Conservation (phyloP, 2,797 vertebrate species). For the Petrocephalus sullivani region DNA sequence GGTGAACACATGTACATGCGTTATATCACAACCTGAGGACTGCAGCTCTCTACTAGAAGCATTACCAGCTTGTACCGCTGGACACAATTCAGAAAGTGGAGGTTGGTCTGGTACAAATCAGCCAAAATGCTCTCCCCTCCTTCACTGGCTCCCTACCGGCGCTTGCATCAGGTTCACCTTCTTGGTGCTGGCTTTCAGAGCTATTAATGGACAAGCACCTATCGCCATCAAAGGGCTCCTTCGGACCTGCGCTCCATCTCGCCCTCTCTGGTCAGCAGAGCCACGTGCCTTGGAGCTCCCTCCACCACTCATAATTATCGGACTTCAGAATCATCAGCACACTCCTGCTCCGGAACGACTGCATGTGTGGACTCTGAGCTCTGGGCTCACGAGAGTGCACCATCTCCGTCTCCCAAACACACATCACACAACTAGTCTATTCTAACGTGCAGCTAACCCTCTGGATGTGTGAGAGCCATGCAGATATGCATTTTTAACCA, state of each 20-base stretch:
- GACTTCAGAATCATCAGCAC: neutral
- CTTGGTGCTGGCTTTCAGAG: neutral
- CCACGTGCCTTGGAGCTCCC: neutral
- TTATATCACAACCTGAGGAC: neutral
- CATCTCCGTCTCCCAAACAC: neutral
- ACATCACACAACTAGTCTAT: conserved; percentile 21
- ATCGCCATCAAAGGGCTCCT: neutral
- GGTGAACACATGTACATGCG: neutral
- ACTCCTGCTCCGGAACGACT: neutral
- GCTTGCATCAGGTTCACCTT: neutral
- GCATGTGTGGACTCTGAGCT: neutral
- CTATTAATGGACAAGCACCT: neutral
- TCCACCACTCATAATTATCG: neutral
- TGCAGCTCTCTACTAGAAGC: neutral
- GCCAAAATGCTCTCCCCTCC: neutral
- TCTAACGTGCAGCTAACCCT: conserved; percentile 10
- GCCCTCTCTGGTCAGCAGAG: neutral
- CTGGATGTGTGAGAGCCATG: conserved; percentile 17
- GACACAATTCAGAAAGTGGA: neutral
- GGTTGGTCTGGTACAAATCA: neutral
- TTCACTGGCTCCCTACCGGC: neutral
- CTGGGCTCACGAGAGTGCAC: neutral
- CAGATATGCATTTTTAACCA: conserved; percentile 10
- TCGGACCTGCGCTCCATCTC: neutral
- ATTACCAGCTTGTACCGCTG: neutral